A percentile compares a stretch with the other conserved stretches of the same genome.
phyloP scores from a whole-genome alignment of 2,113 vertebrate genomes.

The Glaucomys volans region DNA sequence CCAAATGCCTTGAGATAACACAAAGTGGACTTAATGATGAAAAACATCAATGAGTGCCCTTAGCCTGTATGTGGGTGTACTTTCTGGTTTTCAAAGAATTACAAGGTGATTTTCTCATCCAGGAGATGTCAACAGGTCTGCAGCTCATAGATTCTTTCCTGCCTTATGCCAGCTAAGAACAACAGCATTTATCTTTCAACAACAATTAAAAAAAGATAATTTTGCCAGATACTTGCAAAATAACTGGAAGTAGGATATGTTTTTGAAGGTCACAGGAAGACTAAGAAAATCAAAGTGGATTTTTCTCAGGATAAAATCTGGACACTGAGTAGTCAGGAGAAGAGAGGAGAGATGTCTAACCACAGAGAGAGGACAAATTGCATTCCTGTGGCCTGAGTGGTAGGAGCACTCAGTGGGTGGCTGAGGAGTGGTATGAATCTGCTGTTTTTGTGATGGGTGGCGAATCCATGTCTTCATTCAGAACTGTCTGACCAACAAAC shows the following conservation, averaged over 20 bases:
- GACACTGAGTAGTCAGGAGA: neutral
- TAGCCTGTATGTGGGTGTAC: neutral
- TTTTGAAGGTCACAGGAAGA: neutral
- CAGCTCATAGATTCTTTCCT: neutral
- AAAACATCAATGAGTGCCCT: neutral
- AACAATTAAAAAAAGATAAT: neutral
- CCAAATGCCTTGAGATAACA: neutral
- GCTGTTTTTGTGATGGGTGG: neutral
- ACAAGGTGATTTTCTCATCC: neutral
- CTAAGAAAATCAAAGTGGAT: neutral
- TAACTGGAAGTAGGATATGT: neutral
- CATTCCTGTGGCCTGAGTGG: neutral
- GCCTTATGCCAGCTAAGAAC: neutral
- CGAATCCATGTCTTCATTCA: neutral
- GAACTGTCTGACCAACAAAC: neutral
- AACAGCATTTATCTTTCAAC: neutral
- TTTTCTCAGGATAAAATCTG: neutral
- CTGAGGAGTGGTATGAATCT: neutral
- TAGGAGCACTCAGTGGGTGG: neutral
- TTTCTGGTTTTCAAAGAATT: conserved; percentile 22
- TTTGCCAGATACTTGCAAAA: neutral
- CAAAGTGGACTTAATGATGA: neutral
- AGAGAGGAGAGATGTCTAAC: neutral
- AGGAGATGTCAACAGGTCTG: neutral
- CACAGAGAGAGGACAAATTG: neutral